Conservation (phyloP, 2,113 vertebrate genomes). For the Atlantisia rogersi region DNA sequence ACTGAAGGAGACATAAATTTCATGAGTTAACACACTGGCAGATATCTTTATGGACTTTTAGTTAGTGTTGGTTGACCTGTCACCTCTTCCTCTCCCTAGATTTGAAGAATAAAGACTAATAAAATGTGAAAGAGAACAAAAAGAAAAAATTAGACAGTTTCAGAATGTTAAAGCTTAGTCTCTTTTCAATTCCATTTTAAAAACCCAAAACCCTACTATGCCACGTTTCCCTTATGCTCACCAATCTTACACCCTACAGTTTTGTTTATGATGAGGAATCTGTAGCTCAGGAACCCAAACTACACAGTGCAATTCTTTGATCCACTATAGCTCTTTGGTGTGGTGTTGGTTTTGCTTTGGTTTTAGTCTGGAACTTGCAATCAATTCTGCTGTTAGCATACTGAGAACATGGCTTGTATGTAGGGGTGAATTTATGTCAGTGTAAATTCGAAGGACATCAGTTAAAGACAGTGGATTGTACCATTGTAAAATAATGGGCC, state of each 20-base stretch:
- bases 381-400: background rate
- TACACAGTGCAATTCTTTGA: background rate
- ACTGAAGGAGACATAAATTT: slow-evolving; percentile 34
- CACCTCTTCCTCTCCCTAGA: background rate
- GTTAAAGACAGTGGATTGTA: background rate
- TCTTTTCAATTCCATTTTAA: background rate
- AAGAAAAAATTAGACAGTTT: background rate
- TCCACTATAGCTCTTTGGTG: background rate
- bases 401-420: background rate
- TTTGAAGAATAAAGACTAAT: background rate
- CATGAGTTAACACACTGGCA: slow-evolving; percentile 27
- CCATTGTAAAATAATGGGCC: background rate
- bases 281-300: background rate
- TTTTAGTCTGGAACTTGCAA: background rate
- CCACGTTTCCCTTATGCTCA: background rate
- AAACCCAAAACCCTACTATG: background rate
- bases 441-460: background rate
- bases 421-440: background rate
- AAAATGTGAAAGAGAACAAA: background rate
- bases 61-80: background rate
- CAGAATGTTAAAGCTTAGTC: background rate
- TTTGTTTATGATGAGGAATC: background rate
- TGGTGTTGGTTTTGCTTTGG: background rate
- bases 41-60: background rate
- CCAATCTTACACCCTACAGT: background rate